A percentile compares a stretch with the other conserved stretches of the same genome.
Evolutionary conservation across 2,888 invertebrate species (phyloP).

Genomic region (Patella depressa): DNA sequence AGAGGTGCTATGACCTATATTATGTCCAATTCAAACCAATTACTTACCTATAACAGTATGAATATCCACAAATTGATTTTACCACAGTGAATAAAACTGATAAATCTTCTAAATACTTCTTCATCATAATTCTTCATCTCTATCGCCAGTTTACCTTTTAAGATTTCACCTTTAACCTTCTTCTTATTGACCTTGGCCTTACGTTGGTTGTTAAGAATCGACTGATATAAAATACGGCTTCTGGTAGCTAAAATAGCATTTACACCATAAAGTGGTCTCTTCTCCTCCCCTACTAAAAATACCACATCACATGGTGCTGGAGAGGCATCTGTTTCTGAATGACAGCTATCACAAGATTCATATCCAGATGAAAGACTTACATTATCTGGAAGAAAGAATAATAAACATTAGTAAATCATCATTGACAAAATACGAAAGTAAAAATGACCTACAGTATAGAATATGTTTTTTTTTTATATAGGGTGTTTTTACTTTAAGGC

Average conservation of each 20-base stretch:
- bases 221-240: background rate
- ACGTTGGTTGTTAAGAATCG: background rate
- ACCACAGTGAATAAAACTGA: slow-evolving; percentile 11
- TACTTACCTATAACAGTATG: background rate
- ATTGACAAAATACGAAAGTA: background rate
- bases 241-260: background rate
- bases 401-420: background rate
- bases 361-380: background rate
- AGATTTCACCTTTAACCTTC: background rate
- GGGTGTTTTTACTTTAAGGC: background rate
- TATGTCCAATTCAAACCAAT: too few species aligned
- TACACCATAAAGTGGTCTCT: background rate
- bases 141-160: background rate
- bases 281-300: background rate
- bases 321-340: background rate
- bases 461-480: background rate
- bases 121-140: slow-evolving; percentile 3
- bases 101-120: slow-evolving; percentile 9
- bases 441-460: too few species aligned
- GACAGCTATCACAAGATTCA: background rate
- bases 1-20: too few species aligned
- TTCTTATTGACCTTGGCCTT: background rate
- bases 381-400: background rate
- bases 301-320: background rate
- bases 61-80: background rate